Percentiles rank a stretch among this genome's conserved stretches.
Conservation (phyloP, 1,140 invertebrate species). For the Adelges cooleyi region DNA sequence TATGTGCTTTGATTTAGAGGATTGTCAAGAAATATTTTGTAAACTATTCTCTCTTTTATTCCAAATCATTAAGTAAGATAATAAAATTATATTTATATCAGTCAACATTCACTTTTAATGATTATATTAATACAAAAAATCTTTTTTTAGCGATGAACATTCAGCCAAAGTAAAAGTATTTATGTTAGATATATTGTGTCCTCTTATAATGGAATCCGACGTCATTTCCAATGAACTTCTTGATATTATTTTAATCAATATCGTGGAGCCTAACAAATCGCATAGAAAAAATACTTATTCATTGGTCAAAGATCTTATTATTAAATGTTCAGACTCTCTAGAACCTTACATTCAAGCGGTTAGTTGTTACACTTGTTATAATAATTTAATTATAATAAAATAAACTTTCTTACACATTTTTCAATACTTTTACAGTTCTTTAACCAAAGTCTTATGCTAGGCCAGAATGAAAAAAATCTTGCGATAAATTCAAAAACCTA, state of each 20-base stretch:
- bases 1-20: slow-evolving; percentile 96
- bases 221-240: slow-evolving; percentile 85
- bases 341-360: slow-evolving; percentile 90
- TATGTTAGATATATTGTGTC: slow-evolving; percentile 88
- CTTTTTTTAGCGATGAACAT: slow-evolving; percentile 73
- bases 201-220: slow-evolving; percentile 89
- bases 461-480: slow-evolving; percentile 72
- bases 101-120: no score
- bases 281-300: slow-evolving; percentile 80
- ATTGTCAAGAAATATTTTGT: slow-evolving; percentile 94
- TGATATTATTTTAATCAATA: slow-evolving; percentile 86
- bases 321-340: slow-evolving; percentile 80
- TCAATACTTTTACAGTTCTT: slow-evolving; percentile 74
- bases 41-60: slow-evolving; percentile 88
- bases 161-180: slow-evolving; percentile 91
- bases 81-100: neutral
- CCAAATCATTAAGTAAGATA: slow-evolving; percentile 78
- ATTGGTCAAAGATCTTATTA: slow-evolving; percentile 80
- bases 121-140: slow-evolving; percentile 29
- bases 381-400: slow-evolving; percentile 6
- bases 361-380: slow-evolving; percentile 40
- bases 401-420: neutral
- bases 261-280: slow-evolving; percentile 90
- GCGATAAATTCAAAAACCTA: slow-evolving; percentile 77
- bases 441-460: slow-evolving; percentile 85